Base-by-base conservation (phyloP, 2,888 invertebrate genomes). In the Cosmia trapezina region DNA sequence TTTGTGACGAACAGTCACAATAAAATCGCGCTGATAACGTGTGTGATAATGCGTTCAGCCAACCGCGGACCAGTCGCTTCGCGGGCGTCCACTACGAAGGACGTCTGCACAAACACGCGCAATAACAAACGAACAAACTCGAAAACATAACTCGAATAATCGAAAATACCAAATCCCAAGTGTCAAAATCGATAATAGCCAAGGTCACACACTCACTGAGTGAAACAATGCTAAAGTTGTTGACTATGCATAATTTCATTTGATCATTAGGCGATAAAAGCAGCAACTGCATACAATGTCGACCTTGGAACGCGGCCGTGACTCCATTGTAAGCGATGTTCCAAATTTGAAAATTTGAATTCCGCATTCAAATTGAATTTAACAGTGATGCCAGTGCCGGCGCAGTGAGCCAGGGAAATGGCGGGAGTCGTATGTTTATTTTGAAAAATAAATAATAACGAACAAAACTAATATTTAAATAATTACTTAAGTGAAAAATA, bases 171-270 rank as follows among this genome's bases (percentile, higher is more conserved):
- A 83, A 84, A 75, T 70, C 64, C 63, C 76, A 84, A 78, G 84
- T 84, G 75, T 79, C 78, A 77, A 75, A 83, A 86, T 86, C 86
- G 85, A 85, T 86, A 84, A 74, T 43, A 61, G 76, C 66, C 89
- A 90, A 92, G 88, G 85, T 80, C 74, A 80, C 81, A 69, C 74
- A 80, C 80, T 69, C 74, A 69, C 63, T 73, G 78, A 78, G 86
- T 86, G 78, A 75, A 84, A 87, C 86, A 89, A 90, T 91, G 90
- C 89, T 82, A 74, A 88, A 89, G 80, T 90, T 87, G 84, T 86
- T 66, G 83, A 87, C 91, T 91, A 90, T 93, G 92, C 92, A 94
- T 93, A 93, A 94, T 94, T 94, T 89, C 89, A 90, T 91, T 91
- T 89, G 90, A 92, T 94, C 88, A 91, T 91, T 90, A 87, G 80